A percentile compares a stretch with the other conserved stretches of the same genome.
These are phyloP conservation scores for Psylliodes chrysocephalus DNA, from an alignment of 2,888 invertebrate genomes.

Conservation along the genomic window DNA sequence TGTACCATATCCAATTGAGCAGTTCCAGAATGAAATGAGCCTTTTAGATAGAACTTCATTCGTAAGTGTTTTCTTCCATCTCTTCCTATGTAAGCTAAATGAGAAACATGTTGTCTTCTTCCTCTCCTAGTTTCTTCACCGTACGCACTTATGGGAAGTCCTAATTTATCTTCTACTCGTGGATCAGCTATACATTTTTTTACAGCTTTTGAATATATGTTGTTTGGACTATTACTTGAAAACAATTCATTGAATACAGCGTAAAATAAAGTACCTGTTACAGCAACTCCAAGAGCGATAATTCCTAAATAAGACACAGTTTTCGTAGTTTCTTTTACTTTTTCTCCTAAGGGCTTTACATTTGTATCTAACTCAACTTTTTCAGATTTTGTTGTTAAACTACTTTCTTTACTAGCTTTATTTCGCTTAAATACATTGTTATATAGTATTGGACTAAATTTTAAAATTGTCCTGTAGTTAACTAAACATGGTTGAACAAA, in stretches of 20 bases:
- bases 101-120: conserved; percentile 78
- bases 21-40: conserved; percentile 81
- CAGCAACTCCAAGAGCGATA: conserved; percentile 76
- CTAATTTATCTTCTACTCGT: conserved; percentile 83
- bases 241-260: conserved; percentile 87
- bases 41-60: conserved; percentile 92
- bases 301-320: conserved; percentile 87
- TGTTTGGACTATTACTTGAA: conserved; percentile 86
- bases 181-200: conserved; percentile 80
- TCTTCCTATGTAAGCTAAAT: conserved; percentile 74
- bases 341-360: conserved; percentile 76
- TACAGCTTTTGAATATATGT: conserved; percentile 82
- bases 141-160: conserved; percentile 88
- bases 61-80: conserved; percentile 83
- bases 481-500: conserved; percentile 33
- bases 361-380: conserved; percentile 61
- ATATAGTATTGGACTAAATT: conserved; percentile 33
- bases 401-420: conserved; percentile 38
- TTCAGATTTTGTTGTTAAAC: conserved; percentile 31
- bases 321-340: conserved; percentile 91
- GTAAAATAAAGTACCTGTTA: conserved; percentile 85
- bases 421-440: conserved; percentile 34
- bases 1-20: conserved; percentile 88
- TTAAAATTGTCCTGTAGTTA: conserved; percentile 33
- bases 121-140: conserved; percentile 89